Evolutionary conservation across 2,888 invertebrate species (phyloP), one percentile per base, ranked within the genome.

Genomic region (Empis stercorea): DNA sequence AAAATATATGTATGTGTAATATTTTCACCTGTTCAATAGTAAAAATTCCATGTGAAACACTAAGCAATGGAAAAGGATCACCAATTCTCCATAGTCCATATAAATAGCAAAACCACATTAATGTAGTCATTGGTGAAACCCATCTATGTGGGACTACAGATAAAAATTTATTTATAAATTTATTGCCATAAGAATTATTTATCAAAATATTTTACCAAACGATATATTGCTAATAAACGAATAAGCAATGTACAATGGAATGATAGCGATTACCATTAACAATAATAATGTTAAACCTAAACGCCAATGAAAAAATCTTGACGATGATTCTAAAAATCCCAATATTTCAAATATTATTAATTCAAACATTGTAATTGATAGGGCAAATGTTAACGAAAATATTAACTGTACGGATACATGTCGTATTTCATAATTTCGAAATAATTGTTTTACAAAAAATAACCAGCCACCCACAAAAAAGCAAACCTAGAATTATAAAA

Each of bases 31-130:
- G 68, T 51, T 68, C 68, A 15, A 69, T 65, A 6, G 71, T 71
- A 52, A 85, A 76, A 48, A 87, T 81, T 41, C 96, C 95, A 73
- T 96, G 92, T 62, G 95, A 94, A 3, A 94, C 91, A 68, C 88
- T 96, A 23, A 94, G 73, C 59, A 99, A 87, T 5, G 99, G 99
- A 70, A 99, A 99, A 1, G 97, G 96, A 70, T 99, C 97, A 1
- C 99, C 99, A 51, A 99, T 80, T 72, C 96, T 95, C 99, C 99
- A 99, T 64, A 99, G 95, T 61, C 95, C 82, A 62, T 94, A 92
- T 20, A 99, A 75, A 64, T 94, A 97, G 46, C 86, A 76, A 52
- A 92, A 76, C 88, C 96, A 99, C 1, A 86, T 80, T 44, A 84
- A 66, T 51, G 87, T 70, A 3, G 95, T 91, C 48, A 95, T 69